Percentiles rank a stretch among this genome's conserved stretches.
phyloP scores from a whole-genome alignment of 1,140 invertebrate genomes.

The Musca domestica region DNA sequence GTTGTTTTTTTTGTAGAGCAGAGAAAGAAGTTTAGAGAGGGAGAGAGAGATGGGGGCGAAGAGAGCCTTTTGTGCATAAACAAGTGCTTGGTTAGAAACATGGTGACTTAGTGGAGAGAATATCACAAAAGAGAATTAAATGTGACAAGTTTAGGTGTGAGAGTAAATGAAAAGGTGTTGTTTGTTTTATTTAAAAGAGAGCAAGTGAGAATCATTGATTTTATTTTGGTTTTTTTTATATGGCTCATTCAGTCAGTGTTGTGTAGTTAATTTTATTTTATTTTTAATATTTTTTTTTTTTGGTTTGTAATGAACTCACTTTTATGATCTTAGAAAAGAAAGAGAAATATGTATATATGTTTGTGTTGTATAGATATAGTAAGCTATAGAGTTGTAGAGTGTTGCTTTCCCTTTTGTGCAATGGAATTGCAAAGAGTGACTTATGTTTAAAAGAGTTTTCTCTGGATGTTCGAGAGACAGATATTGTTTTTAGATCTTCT shows the following conservation, averaged over 20 bases:
- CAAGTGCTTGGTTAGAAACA: background rate
- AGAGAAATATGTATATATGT: background rate
- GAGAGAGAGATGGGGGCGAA: background rate
- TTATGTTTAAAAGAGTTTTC: too few species aligned
- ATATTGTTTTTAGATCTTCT: too few species aligned
- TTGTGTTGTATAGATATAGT: background rate
- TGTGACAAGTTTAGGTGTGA: background rate
- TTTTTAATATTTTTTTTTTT: slow-evolving; percentile 7
- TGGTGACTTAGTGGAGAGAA: background rate
- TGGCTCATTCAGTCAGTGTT: slow-evolving; percentile 30
- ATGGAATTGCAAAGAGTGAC: too few species aligned
- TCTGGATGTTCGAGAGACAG: too few species aligned
- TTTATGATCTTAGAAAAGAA: background rate
- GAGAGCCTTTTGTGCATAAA: background rate
- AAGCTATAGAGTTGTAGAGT: background rate
- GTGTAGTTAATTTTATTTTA: slow-evolving; percentile 12
- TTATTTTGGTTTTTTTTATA: slow-evolving; percentile 5
- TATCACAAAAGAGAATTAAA: background rate
- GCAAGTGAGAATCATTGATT: background rate
- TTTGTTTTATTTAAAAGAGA: background rate
- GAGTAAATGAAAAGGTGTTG: background rate
- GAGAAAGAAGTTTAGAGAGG: background rate
- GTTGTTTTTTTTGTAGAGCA: background rate
- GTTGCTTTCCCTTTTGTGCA: background rate
- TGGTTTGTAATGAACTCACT: background rate